A percentile compares a stretch with the other conserved stretches of the same genome.
phyloP scores from a whole-genome alignment of 1,140 invertebrate genomes.

The Ceratosolen fusciceps region DNA sequence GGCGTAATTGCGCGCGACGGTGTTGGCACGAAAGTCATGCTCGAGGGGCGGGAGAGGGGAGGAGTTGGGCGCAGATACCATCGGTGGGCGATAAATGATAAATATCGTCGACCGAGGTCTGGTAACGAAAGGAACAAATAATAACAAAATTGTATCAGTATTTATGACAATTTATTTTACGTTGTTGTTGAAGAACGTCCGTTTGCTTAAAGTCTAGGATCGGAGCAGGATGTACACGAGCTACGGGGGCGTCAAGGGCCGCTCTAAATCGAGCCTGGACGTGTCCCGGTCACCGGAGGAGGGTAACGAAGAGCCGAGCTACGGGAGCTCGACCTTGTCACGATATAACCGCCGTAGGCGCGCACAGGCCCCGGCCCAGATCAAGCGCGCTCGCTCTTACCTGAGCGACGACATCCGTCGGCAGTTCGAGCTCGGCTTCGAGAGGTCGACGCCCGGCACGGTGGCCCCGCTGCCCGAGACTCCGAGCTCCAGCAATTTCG shows the following conservation, averaged over 20 bases:
- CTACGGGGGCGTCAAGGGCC: neutral
- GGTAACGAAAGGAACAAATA: no score
- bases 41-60: no score
- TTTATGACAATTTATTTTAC: no score
- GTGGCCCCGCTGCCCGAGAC: neutral
- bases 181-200: no score
- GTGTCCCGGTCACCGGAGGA: constrained; percentile 2
- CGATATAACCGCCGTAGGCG: neutral
- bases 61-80: no score
- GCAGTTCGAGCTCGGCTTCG: constrained; percentile 10
- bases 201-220: no score
- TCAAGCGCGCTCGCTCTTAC: neutral
- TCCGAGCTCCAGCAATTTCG: constrained; percentile 46
- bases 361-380: neutral
- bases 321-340: constrained; percentile 3
- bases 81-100: no score
- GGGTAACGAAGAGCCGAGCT: neutral
- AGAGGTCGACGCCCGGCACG: neutral
- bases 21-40: no score
- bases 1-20: no score
- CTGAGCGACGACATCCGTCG: neutral
- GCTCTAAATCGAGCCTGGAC: constrained; percentile 29
- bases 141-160: no score
- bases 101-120: no score
- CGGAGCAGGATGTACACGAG: neutral